phyloP scores from a whole-genome alignment of 1,140 invertebrate genomes.

The Cataglyphis hispanica region DNA sequence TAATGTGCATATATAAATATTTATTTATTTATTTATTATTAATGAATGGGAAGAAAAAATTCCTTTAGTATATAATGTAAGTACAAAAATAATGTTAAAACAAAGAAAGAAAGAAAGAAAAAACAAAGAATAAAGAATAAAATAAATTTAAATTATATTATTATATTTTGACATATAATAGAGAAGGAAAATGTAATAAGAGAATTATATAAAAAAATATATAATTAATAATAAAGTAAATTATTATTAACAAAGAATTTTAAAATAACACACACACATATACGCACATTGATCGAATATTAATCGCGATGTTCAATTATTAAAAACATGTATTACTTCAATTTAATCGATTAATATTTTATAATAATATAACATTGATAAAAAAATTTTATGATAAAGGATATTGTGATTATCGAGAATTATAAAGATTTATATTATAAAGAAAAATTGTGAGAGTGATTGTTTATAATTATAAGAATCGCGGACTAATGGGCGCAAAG shows the following conservation, averaged over 20 bases:
- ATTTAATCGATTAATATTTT: conserved; percentile 24
- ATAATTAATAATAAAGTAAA: background rate
- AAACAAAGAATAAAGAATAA: too few relatives aligned
- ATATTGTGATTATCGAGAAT: background rate
- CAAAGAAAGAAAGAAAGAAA: too few relatives aligned
- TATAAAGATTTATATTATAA: background rate
- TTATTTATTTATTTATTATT: too few relatives aligned
- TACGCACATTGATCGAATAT: background rate
- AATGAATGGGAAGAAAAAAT: too few relatives aligned
- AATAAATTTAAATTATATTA: too few relatives aligned
- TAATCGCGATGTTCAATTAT: background rate
- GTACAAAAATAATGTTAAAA: too few relatives aligned
- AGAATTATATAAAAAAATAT: background rate
- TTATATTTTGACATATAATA: too few relatives aligned
- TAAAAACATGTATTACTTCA: background rate
- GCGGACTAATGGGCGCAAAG: conserved; percentile 26
- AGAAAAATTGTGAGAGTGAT: background rate
- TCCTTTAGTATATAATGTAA: too few relatives aligned
- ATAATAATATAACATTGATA: background rate
- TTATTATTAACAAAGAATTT: background rate
- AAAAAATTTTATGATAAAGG: conserved; percentile 4
- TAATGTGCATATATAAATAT: conserved; percentile 1
- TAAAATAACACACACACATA: too few relatives aligned
- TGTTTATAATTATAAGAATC: conserved; percentile 19
- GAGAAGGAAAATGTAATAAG: background rate